These are phyloP conservation scores for Apogon hyalosoma DNA, from an alignment of 2,797 vertebrate genomes.

Conservation along the genomic window DNA sequence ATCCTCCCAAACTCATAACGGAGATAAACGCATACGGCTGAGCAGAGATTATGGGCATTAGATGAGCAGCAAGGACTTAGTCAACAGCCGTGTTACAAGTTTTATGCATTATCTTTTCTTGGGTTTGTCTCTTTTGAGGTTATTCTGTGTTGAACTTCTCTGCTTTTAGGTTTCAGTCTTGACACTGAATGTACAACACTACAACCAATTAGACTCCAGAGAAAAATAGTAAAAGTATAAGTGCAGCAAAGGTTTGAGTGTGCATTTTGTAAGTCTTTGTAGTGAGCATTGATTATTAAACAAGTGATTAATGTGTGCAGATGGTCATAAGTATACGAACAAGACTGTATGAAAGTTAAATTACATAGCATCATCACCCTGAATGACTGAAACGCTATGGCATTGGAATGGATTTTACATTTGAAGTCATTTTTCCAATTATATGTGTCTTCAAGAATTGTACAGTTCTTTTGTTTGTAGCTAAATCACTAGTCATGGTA, in stretches of 20 bases:
- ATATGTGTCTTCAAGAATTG: too few relatives aligned
- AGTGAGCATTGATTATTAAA: too few relatives aligned
- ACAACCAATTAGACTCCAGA: not conserved
- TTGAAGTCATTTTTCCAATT: too few relatives aligned
- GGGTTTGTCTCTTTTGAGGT: constrained; percentile 1
- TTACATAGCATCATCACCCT: too few relatives aligned
- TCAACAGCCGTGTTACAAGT: not conserved
- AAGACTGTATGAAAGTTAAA: too few relatives aligned
- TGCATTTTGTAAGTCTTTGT: not conserved
- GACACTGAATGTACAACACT: not conserved
- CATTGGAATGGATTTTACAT: too few relatives aligned
- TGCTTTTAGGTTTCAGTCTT: constrained; percentile 14
- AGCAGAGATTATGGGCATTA: constrained; percentile 33
- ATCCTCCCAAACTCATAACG: constrained; percentile 12
- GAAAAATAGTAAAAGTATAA: not conserved
- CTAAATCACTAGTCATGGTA: too few relatives aligned
- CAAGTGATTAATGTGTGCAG: too few relatives aligned
- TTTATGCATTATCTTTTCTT: constrained; percentile 11
- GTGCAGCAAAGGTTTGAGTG: not conserved
- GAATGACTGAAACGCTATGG: too few relatives aligned
- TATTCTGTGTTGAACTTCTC: constrained; percentile 4
- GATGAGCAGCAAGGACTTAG: constrained; percentile 5
- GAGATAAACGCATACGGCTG: constrained; percentile 29
- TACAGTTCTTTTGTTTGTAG: too few relatives aligned
- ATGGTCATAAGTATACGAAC: too few relatives aligned